Base-by-base conservation (phyloP, 35 echinoderm and acorn worm genomes). In the Hemicentrotus pulcherrimus region DNA sequence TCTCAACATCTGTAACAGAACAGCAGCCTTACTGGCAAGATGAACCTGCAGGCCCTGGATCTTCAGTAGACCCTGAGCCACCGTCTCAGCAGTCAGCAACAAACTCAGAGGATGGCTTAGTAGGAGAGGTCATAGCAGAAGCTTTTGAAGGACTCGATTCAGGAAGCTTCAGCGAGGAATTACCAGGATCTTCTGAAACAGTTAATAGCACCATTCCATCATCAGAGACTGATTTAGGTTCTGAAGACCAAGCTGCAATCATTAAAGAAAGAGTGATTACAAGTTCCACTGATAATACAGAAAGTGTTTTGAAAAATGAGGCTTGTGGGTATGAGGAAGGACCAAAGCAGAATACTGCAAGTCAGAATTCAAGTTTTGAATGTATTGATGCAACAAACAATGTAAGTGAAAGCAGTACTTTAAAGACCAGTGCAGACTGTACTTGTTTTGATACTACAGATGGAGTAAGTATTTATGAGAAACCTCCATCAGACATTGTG, bases 1-100 rank as follows among this genome's bases (percentile, higher is more conserved):
- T 95, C 19, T 99, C 98, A 55, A 99, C 98, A 70, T 89, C 94
- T 22, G 98, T 99, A 18, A 46, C 88, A 47, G 98, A 99, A 28
- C 95, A 91, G 46, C 91, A 93, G 18, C 48, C 91, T 47, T 93
- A 93, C 48, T 93, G 91, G 91, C 91, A 93, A 47, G 47, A 93
- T 93, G 46, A 47, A 11, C 48, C 91, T 46, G 86, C 33, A 10
- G 47, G n/a, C 12, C 30, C 91, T 18, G 91, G 46, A 58, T 93
- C 91, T 50, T 15, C 46, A 31, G 91, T 93, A 24, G 91, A 93
- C 48, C 91, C 91, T 31, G 48, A 93, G 12, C 48, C 91, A 50
- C 28, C 30, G n/a, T 46, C 91, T 93, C 48, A 32, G 46, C 32
- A 93, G 30, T 93, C 91, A 58, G n/a, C 48, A 31, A 58, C 48